Conservation (phyloP, 2,888 invertebrate genomes). For the Leucophora obtusa region DNA sequence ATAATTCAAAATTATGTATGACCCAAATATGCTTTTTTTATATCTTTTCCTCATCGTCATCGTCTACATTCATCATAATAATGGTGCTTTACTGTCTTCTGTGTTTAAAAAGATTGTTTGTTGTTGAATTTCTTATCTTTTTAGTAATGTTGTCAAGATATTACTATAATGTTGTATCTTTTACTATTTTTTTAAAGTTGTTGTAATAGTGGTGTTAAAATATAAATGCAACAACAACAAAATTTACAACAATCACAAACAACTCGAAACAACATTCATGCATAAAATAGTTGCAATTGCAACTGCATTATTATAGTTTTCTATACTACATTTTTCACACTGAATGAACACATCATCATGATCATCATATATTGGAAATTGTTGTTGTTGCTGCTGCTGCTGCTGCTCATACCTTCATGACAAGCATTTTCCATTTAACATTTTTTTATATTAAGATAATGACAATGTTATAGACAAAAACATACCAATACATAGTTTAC, state of each 20-base stretch:
- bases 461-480: not conserved
- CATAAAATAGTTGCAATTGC: slow-evolving; percentile 2
- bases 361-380: not conserved
- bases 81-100: not conserved
- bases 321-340: slow-evolving; percentile 53
- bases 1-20: not conserved
- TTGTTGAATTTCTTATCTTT: not conserved
- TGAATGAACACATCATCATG: slow-evolving; percentile 52
- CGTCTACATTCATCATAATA: not conserved
- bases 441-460: not conserved
- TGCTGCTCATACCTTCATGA: not conserved
- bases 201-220: not conserved
- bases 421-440: not conserved
- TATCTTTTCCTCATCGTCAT: not conserved
- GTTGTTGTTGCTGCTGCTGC: not conserved
- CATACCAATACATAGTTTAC: not conserved
- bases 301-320: not conserved
- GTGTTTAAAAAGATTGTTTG: not conserved
- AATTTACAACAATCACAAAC: not conserved
- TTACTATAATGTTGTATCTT: not conserved
- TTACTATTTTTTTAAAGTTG: not conserved
- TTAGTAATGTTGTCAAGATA: not conserved
- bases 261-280: not conserved
- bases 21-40: not conserved
- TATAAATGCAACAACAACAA: no score